phyloP scores from a whole-genome alignment of 2,888 invertebrate species.

The Ametastegia equiseti region DNA sequence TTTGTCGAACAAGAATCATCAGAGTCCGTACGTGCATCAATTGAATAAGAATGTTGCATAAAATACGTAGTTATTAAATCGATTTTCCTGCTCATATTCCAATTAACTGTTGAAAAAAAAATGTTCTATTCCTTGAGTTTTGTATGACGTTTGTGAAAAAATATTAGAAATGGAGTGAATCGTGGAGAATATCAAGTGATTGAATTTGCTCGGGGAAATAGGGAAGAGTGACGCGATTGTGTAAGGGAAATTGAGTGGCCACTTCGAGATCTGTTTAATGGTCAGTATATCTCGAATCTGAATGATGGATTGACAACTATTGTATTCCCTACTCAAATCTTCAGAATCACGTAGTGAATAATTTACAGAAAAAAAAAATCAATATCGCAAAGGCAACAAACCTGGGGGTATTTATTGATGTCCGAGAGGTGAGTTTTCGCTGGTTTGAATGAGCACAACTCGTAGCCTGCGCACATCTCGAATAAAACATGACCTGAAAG shows the following conservation, averaged over 20 bases:
- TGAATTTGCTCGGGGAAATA: background rate
- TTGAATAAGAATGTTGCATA: too few species aligned
- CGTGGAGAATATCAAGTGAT: too few species aligned
- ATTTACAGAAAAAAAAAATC: conserved; percentile 6
- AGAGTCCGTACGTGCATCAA: too few species aligned
- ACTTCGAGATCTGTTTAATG: background rate
- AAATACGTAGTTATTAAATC: too few species aligned
- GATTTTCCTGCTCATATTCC: too few species aligned
- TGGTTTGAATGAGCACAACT: conserved; percentile 86
- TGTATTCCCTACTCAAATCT: conserved; percentile 11
- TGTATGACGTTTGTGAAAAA: background rate
- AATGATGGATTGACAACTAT: background rate
- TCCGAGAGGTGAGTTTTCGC: conserved; percentile 85
- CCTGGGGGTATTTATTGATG: conserved; percentile 85
- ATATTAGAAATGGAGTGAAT: background rate
- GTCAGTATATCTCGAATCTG: background rate
- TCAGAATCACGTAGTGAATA: background rate
- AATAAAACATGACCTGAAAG: conserved; percentile 86
- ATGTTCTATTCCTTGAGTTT: background rate
- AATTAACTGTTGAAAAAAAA: too few species aligned
- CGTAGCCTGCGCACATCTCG: conserved; percentile 94
- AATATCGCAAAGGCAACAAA: conserved; percentile 71
- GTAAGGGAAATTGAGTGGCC: background rate
- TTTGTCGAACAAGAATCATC: too few species aligned
- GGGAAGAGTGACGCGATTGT: background rate